Evolutionary conservation across 2,888 invertebrate genomes (phyloP).

Genomic region (Aleiodes alternator): DNA sequence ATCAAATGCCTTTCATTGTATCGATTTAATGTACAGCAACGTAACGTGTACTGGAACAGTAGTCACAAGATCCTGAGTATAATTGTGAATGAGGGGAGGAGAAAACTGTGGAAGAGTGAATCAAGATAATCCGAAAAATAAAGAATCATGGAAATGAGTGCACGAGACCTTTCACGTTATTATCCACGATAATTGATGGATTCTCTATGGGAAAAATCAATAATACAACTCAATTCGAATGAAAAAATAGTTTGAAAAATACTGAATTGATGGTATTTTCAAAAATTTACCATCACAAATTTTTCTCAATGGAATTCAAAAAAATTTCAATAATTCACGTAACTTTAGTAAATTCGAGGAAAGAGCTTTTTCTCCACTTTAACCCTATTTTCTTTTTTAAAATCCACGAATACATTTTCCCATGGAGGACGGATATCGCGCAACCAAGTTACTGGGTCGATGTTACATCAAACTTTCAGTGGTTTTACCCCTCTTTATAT

Average conservation of each 20-base stretch:
- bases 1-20: constrained; percentile 18
- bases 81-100: background rate
- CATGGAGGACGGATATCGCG: constrained; percentile 11
- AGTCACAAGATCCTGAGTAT: constrained; percentile 7
- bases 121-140: background rate
- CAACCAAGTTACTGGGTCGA: constrained; percentile 19
- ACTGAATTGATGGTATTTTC: no score
- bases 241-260: no score
- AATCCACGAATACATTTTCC: background rate
- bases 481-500: constrained; percentile 40
- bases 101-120: background rate
- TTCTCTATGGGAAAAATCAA: no score
- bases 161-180: no score
- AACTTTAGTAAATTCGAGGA: background rate
- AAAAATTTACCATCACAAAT: background rate
- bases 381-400: background rate
- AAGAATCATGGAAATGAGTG: no score
- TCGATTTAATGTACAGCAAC: constrained; percentile 20
- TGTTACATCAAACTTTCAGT: constrained; percentile 58
- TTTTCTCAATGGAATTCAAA: background rate
- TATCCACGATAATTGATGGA: no score
- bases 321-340: background rate
- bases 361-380: background rate
- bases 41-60: background rate
- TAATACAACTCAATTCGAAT: no score